phyloP scores from a whole-genome alignment of 30 jellyfish, hydroid and myxozoan species.

The Chrysaora quinquecirrha region DNA sequence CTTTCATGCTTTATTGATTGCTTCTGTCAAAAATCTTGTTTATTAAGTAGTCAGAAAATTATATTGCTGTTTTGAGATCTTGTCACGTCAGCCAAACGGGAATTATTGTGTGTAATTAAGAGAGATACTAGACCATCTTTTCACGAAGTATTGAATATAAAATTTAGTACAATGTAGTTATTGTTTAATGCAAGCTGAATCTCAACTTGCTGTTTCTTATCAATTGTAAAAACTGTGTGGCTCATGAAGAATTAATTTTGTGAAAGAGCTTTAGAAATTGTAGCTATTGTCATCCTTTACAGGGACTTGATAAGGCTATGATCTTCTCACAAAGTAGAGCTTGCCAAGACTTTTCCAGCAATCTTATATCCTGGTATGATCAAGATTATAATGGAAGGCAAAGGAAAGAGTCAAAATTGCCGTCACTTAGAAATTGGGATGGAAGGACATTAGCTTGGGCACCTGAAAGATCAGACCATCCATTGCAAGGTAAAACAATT shows the following conservation, averaged over 20 bases:
- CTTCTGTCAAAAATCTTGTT: not conserved
- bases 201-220: too few species aligned
- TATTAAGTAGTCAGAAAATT: not conserved
- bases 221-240: too few species aligned
- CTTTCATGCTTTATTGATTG: too few species aligned
- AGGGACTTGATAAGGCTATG: slow-evolving; percentile 88
- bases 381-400: slow-evolving; percentile 89
- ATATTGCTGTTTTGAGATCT: too few species aligned
- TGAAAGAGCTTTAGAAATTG: too few species aligned
- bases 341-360: slow-evolving; percentile 67
- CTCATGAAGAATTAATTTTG: not conserved
- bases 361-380: slow-evolving; percentile 96
- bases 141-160: too few species aligned
- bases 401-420: slow-evolving; percentile 64
- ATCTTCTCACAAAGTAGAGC: slow-evolving; percentile 83
- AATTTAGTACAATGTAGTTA: too few species aligned
- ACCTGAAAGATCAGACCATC: slow-evolving; percentile 93
- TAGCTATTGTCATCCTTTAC: not conserved
- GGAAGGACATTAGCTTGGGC: slow-evolving; percentile 87
- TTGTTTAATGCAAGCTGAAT: too few species aligned
- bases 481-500: slow-evolving; percentile 75
- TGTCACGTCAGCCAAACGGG: too few species aligned
- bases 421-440: slow-evolving; percentile 82
- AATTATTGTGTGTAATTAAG: too few species aligned
- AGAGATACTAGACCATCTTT: too few species aligned